Base-by-base conservation (phyloP, 2,113 vertebrate species). In the Brachyhypopomus occidentalis region DNA sequence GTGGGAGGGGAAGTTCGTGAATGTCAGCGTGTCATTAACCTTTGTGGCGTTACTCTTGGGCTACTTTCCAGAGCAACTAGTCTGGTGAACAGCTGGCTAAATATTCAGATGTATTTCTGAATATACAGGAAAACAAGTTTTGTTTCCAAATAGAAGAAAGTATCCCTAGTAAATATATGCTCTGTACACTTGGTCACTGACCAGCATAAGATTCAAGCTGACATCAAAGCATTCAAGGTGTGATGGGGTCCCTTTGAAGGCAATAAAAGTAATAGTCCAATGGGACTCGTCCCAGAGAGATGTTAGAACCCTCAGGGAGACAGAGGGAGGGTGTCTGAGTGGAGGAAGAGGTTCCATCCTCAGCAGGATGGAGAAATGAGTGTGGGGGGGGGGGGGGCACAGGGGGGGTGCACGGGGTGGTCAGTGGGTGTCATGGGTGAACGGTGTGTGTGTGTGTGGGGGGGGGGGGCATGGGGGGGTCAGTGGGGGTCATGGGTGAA, bases 221-320 rank as follows among this genome's bases (percentile, higher is more conserved):
- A 30, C 63, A 19, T 34, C 7, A 34, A 8, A 7, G 4, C 16
- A 27, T 27, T 64, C 62, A 66, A 66, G 14, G 48, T 34, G 56
- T 36, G 23, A 64, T 25, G 27, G 2, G 41, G 63, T 74, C 79
- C 85, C 85, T 79, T 80, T 79, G 72, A 7, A 82, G 74, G 56
- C 84, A 66, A 75, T 77, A 75, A 23, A 59, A 83, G 84, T 73
- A 83, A 75, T 83, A 82, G 76, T 58, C 62, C 79, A 67, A 64
- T 66, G 34, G 71, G 27, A 64, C 78, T 70, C 2, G 30, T 27
- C 23, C n/a, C 63, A 63, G 4, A 62, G 25, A 59, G 67, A 74
- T 30, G 38, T 89, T 77, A 84, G 74, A 86, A 83, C 25, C 48
- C 64, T 36, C 22, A 84, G 81, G 79, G 85, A 86, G 87, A 84